Base-by-base conservation (phyloP, 2,888 invertebrate genomes). In the Thalpophila matura region DNA sequence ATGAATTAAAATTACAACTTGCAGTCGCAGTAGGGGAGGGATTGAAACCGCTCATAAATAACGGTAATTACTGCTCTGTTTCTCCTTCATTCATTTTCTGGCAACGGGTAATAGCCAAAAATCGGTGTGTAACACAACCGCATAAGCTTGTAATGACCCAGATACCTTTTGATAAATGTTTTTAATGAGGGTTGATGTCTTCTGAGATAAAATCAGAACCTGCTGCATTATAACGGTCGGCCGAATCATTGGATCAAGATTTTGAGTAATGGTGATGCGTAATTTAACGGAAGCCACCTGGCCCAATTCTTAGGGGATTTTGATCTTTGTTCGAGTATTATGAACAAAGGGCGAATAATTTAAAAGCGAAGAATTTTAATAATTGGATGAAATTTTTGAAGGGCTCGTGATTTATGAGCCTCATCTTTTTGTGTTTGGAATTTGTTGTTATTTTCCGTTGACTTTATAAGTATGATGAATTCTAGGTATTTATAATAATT, bases 1-100 rank as follows among this genome's bases (percentile, higher is more conserved):
- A 93, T 92, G 91, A 93, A 92, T 93, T 93, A 92, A 93, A 94
- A 92, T 91, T 90, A 91, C 91, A 90, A 92, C 89, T 91, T 93
- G 92, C 92, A 93, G 88, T 90, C 89, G 89, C 86, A 88, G 85
- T 81, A 71, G 71, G 84, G 86, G 84, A 82, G 86, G 87, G 89
- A 84, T 85, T 83, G 86, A 88, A 87, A 90, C 91, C 91, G 90
- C 91, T 89, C 91, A 94, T 93, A 95, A 93, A 94, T 94, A 93
- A 93, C 88, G 79, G 86, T 91, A 92, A 93, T 93, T 93, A 92
- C 89, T 76, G 83, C 79, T 81, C 78, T 81, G 49, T 79, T 78
- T 70, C 75, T 74, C 75, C 79, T 84, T 84, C 80, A 84, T 86
- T 86, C 77, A 80, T 87, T 87, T 84, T 76, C 80, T 72, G 83